Conservation (phyloP, 2,888 invertebrate species). For the Frankliniella intonsa region DNA sequence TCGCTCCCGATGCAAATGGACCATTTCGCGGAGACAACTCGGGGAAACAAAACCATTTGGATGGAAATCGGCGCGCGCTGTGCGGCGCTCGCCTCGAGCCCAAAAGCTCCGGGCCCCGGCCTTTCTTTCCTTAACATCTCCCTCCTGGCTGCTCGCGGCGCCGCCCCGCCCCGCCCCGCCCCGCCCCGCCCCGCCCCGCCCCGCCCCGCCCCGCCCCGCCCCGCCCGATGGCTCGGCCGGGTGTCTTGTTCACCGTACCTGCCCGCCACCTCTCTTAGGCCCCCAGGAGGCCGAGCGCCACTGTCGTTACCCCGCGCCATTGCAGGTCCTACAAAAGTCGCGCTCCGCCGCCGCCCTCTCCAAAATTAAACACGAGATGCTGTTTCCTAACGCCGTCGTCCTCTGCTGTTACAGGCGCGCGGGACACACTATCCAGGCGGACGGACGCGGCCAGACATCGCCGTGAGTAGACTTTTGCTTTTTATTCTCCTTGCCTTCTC, state of each 20-base stretch:
- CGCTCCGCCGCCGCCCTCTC: too few relatives aligned
- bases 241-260: background rate
- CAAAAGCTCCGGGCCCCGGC: too few relatives aligned
- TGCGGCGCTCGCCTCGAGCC: too few relatives aligned
- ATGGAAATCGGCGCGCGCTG: constrained; percentile 13
- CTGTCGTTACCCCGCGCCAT: too few relatives aligned
- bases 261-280: too few relatives aligned
- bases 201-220: too few relatives aligned
- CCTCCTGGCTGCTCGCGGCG: background rate
- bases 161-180: background rate
- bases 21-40: constrained; percentile 16
- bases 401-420: background rate
- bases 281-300: too few relatives aligned
- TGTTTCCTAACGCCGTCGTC: background rate
- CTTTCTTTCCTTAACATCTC: background rate
- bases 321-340: too few relatives aligned
- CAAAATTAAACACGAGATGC: too few relatives aligned
- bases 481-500: background rate
- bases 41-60: constrained; percentile 19
- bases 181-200: background rate
- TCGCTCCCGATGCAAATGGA: constrained; percentile 19
- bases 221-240: background rate
- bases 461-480: background rate
- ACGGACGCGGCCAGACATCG: background rate
- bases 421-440: background rate